Conservation (phyloP, 1,140 invertebrate genomes). For the Uloborus diversus region DNA sequence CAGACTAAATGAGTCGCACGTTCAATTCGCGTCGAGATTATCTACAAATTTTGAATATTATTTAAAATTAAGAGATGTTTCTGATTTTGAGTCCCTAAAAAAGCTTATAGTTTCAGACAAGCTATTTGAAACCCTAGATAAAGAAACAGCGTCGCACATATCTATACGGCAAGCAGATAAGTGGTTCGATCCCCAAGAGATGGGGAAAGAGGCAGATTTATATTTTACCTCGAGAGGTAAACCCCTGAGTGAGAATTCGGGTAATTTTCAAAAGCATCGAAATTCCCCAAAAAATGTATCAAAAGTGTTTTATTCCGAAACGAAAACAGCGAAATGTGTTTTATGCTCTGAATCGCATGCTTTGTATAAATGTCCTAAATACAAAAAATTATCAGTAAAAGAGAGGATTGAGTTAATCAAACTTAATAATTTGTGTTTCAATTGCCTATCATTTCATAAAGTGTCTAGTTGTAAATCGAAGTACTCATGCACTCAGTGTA, state of each 20-base stretch:
- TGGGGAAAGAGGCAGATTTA: neutral
- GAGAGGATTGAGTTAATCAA: neutral
- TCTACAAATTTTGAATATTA: conserved; percentile 1
- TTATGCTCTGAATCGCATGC: neutral
- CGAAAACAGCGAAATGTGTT: neutral
- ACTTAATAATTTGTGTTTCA: neutral
- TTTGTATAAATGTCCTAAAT: neutral
- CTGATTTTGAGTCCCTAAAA: conserved; percentile 2
- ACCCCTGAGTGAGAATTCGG: neutral
- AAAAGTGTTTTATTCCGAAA: neutral
- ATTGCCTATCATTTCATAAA: neutral
- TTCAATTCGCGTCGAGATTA: neutral
- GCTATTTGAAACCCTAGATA: conserved; percentile 14
- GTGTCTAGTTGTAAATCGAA: neutral
- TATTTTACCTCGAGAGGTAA: neutral
- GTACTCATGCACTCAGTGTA: neutral
- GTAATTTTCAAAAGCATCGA: neutral
- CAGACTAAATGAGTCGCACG: neutral
- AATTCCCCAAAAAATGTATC: conserved; percentile 2
- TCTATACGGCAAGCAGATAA: neutral
- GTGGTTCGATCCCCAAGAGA: neutral
- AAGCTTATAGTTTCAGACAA: neutral
- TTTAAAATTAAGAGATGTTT: conserved; percentile 7
- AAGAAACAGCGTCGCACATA: neutral
- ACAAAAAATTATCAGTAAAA: neutral